Evolutionary conservation across 2,113 vertebrate species (phyloP).

Genomic region (Equus quagga): DNA sequence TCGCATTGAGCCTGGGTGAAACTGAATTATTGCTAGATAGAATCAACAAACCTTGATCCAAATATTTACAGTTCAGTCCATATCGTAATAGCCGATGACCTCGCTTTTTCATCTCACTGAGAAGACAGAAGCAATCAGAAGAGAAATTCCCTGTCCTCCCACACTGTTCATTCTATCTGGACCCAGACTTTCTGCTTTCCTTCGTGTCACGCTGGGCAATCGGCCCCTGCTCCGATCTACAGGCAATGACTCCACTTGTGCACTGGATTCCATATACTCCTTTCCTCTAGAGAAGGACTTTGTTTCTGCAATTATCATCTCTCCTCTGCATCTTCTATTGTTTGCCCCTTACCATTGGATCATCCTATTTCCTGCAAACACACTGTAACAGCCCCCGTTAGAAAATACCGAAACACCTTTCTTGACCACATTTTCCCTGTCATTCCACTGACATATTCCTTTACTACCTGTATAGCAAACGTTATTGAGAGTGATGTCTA

Average conservation of each 20-base stretch:
- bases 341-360: neutral
- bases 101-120: neutral
- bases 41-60: neutral
- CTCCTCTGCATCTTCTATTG: neutral
- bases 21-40: neutral
- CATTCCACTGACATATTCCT: neutral
- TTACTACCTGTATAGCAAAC: neutral
- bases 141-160: neutral
- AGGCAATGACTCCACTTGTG: neutral
- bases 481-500: neutral
- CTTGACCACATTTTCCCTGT: neutral
- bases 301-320: neutral
- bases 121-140: neutral
- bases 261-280: neutral
- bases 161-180: too few relatives aligned
- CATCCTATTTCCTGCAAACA: neutral
- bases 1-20: neutral
- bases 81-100: neutral
- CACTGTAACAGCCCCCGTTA: neutral
- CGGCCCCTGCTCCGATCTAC: neutral
- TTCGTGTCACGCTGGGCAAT: neutral
- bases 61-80: neutral
- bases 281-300: neutral
- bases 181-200: neutral
- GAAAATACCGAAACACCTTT: neutral